These are phyloP conservation scores for Trissoscelio sp. DNA, from an alignment of 2,888 invertebrate genomes.

Conservation along the genomic window DNA sequence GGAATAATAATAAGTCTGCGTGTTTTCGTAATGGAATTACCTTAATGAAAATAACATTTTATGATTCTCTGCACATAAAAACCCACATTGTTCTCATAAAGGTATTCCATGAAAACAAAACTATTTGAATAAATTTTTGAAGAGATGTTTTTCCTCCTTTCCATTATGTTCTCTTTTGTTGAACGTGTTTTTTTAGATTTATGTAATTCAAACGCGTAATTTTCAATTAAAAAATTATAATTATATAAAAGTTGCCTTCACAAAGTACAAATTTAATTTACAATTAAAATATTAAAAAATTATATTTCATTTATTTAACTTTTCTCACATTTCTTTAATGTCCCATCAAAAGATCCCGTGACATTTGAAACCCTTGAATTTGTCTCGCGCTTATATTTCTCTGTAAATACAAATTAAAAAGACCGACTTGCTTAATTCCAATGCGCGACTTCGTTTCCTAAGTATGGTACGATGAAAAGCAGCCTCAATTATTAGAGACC, in stretches of 20 bases:
- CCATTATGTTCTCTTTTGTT: too few relatives aligned
- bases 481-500: conserved; percentile 48
- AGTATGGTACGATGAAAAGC: conserved; percentile 17
- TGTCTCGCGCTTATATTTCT: conserved; percentile 2
- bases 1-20: neutral
- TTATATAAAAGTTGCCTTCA: too few relatives aligned
- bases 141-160: too few relatives aligned
- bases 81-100: neutral
- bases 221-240: too few relatives aligned
- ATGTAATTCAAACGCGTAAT: too few relatives aligned
- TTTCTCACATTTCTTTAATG: too few relatives aligned
- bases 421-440: conserved; percentile 7
- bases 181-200: too few relatives aligned
- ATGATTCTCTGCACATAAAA: neutral
- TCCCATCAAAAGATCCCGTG: too few relatives aligned
- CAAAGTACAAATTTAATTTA: too few relatives aligned
- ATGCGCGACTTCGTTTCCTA: conserved; percentile 31
- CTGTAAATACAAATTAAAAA: conserved; percentile 32
- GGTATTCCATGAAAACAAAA: neutral
- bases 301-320: too few relatives aligned
- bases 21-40: neutral
- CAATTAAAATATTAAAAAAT: too few relatives aligned
- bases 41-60: neutral
- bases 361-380: conserved; percentile 5
- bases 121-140: neutral